phyloP scores from a whole-genome alignment of 2,113 vertebrate species.

The Andinoacara biseriatus region DNA sequence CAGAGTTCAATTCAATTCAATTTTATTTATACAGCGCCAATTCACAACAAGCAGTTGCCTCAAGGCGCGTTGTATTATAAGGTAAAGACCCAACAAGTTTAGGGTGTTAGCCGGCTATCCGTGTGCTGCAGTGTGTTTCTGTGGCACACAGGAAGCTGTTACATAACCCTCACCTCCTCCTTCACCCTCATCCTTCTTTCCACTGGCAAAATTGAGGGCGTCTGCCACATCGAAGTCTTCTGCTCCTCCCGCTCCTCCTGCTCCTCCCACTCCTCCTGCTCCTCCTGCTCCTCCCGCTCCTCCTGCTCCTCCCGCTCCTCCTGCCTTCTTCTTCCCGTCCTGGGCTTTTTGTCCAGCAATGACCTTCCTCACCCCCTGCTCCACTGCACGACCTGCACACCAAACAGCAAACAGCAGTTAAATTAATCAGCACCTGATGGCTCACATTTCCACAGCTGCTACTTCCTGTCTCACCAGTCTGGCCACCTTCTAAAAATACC shows the following conservation, averaged over 20 bases:
- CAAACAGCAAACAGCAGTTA: neutral
- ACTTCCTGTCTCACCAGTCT: neutral
- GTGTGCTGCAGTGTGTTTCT: neutral
- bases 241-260: neutral
- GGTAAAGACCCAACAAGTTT: too few species aligned
- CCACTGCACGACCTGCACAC: neutral
- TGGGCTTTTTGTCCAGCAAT: neutral
- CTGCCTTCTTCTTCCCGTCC: neutral
- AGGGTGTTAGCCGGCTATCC: too few species aligned
- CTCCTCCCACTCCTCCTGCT: neutral
- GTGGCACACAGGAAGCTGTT: neutral
- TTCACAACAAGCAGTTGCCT: too few species aligned
- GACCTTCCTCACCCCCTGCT: accelerated
- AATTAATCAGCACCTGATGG: neutral
- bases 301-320: neutral
- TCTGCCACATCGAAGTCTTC: accelerated
- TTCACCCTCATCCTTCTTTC: neutral
- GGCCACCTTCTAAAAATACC: too few species aligned
- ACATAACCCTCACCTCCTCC: neutral
- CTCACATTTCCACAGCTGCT: neutral
- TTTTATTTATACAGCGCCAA: too few species aligned
- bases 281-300: neutral
- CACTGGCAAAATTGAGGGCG: neutral
- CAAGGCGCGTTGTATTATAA: too few species aligned
- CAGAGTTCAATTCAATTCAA: too few species aligned